Conservation (phyloP, 2,888 invertebrate species). For the Neoitamus cyanurus region DNA sequence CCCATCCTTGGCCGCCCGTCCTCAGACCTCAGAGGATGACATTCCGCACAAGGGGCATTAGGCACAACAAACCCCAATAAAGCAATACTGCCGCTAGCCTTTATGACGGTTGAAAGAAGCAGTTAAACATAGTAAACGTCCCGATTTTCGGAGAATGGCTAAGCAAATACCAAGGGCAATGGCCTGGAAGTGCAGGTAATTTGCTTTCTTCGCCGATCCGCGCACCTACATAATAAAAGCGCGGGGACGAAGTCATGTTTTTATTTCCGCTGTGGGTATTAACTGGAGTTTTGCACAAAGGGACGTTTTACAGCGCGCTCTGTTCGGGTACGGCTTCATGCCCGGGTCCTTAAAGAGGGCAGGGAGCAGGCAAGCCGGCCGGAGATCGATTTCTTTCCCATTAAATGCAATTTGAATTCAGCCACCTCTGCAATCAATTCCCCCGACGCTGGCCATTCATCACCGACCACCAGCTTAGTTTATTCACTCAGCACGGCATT, state of each 20-base stretch:
- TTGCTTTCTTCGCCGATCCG: not conserved
- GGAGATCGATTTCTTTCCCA: not conserved
- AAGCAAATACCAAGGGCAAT: slow-evolving; percentile 1
- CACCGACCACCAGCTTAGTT: slow-evolving; percentile 20
- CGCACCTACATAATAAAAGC: not conserved
- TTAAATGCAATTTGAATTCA: not conserved
- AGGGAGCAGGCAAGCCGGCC: not conserved
- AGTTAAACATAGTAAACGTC: not conserved
- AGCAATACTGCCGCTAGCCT: not conserved
- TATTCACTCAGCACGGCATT: slow-evolving; percentile 9
- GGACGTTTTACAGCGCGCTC: not conserved
- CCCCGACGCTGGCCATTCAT: slow-evolving; percentile 35
- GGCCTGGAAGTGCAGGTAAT: not conserved
- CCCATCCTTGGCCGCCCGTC: not conserved
- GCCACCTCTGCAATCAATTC: not conserved
- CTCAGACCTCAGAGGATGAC: not conserved
- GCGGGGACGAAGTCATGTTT: not conserved
- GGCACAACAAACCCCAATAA: not conserved
- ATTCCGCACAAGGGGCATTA: not conserved
- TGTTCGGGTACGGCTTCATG: not conserved
- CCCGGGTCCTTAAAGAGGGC: not conserved
- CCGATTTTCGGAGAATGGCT: not conserved
- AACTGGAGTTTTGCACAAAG: not conserved
- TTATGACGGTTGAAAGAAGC: not conserved
- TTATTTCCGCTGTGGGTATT: not conserved